Base-by-base conservation (phyloP, 2,113 vertebrate species). In the Carettochelys insculpta region DNA sequence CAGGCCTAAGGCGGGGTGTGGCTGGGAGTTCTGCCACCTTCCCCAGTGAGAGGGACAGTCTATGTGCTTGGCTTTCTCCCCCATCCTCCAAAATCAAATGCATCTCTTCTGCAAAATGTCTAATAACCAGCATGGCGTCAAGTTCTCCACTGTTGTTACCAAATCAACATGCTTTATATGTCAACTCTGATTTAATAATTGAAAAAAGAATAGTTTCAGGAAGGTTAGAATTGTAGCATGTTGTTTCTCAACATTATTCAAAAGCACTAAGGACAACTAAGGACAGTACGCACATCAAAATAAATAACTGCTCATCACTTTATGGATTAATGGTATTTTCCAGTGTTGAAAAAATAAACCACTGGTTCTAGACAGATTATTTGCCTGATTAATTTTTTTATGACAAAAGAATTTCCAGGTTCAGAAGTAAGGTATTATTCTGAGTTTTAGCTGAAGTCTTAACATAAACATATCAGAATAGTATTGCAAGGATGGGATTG, bases 61-160 rank as follows among this genome's bases (percentile, higher is more conserved):
- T 77, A 86, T 54, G 87, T 16, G 8, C 54, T 83, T 92, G 56
- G 85, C 53, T 92, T 93, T 91, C 77, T 85, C 34, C 79, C 90
- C 86, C 80, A 58, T 77, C 75, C 68, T 65, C 78, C 82, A 83
- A 90, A 75, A 95, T 92, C 82, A 95, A 93, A 94, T 89, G 77
- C 20, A 93, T 91, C 83, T 90, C 58, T 80, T 87, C 84, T 12
- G 34, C 80, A 91, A 92, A 85, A 82, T 76, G 93, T 80, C 80
- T 77, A 85, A 29, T 38, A 91, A 85, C 82, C 91, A 90, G 86
- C 80, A 85, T 0, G 1, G 51, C 85, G 93, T 29, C 0, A 0
- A 92, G 96, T 92, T 82, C 78, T 43, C 78, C 92, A 83, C 0
- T 1, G 68, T 76, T 78, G 80, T 71, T 95, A 87, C 76, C 80